A percentile compares a stretch with the other conserved stretches of the same genome.
Conservation (phyloP, 2,888 invertebrate genomes). For the Hirtodrosophila confusa region DNA sequence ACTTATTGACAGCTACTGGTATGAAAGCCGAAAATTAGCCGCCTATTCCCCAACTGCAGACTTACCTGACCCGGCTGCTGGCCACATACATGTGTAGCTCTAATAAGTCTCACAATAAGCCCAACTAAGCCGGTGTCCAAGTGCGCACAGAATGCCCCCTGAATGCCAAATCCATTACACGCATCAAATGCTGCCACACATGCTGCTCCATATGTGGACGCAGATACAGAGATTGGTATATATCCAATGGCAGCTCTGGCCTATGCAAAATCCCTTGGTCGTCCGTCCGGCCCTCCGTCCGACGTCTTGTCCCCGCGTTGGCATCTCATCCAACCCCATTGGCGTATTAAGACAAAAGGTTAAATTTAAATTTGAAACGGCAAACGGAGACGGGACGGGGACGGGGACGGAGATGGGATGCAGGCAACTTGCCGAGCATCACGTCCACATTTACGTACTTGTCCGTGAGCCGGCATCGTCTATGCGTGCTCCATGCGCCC, state of each 20-base stretch:
- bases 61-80: slow-evolving; percentile 27
- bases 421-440: slow-evolving; percentile 46
- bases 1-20: slow-evolving; percentile 25
- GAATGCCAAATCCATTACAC: slow-evolving; percentile 53
- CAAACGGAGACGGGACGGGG: slow-evolving; percentile 41
- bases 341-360: slow-evolving; percentile 80
- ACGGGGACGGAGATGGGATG: not conserved
- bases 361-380: slow-evolving; percentile 80
- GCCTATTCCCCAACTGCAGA: slow-evolving; percentile 15
- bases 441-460: slow-evolving; percentile 40
- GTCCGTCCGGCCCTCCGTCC: slow-evolving; percentile 1
- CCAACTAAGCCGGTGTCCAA: slow-evolving; percentile 64
- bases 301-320: not conserved
- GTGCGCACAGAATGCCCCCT: slow-evolving; percentile 3
- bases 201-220: slow-evolving; percentile 6
- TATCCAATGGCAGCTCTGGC: slow-evolving; percentile 2
- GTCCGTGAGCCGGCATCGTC: slow-evolving; percentile 12
- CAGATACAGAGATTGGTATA: not conserved
- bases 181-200: slow-evolving; percentile 50
- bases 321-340: slow-evolving; percentile 41
- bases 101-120: slow-evolving; percentile 62
- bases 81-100: slow-evolving; percentile 57
- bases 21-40: slow-evolving; percentile 57
- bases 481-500: slow-evolving; percentile 58
- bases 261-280: slow-evolving; percentile 3